Base-by-base conservation (phyloP, 2,888 invertebrate species). In the Drosophila mimetica region DNA sequence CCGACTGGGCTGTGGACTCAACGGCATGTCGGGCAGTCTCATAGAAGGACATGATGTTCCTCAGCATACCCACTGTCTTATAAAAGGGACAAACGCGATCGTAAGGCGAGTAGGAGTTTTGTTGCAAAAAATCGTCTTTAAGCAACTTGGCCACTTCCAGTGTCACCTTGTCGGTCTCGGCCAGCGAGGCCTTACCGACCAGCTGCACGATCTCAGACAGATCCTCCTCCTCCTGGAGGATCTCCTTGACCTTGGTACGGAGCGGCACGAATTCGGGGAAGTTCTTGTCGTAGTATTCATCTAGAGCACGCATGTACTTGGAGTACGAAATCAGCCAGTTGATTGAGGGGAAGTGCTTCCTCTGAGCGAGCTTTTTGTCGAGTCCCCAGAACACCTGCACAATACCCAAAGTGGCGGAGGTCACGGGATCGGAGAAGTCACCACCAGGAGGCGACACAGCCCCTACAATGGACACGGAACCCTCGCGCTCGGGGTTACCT, bases 321-420 rank as follows among this genome's bases (percentile, higher is more conserved):
- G 98, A 98, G 94, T 97, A 97, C 0, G 98, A 99, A 92, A 99
- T 99, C 82, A 99, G 95, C 99, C 99, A 99, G 93, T 99, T 99
- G 93, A 99, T 97, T 77, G 99, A 98, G 57, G 99, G 99, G 94
- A 99, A 99, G 93, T 99, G 99, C 92, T 99, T 99, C 79, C 99
- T 94, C 93, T 99, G 99, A 0, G 99, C 99, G 65, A 99, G 94
- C 91, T 99, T 99, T 93, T 99, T 99, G 93, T 99, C 99, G 89
- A 99, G 93, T 44, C 99, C 99, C 99, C 99, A 99, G 93, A 99
- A 99, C 92, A 99, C 99, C 92, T 99, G 99, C 57, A 99, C 99
- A 91, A 99, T 99, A 92, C 97, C 97, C 64, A 99, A 94, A 2
- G 99, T 99, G 65, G 99, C 99, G 0, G 99, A 97, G 4, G 99